phyloP scores from a whole-genome alignment of 2,888 invertebrate genomes.

The Caenorhabditis angaria region DNA sequence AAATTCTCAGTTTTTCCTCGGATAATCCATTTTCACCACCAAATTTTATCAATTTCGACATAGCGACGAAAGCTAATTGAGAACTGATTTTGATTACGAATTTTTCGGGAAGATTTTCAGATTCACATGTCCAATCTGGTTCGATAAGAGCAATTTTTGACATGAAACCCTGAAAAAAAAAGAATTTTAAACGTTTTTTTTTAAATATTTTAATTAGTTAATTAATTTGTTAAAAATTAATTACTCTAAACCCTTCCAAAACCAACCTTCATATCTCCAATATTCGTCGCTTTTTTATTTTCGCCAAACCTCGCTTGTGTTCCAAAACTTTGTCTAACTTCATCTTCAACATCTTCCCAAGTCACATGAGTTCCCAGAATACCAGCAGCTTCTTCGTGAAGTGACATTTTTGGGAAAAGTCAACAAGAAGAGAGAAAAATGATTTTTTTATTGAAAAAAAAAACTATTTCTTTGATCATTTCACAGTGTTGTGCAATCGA shows the following conservation, averaged over 20 bases:
- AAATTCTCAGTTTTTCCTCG: slow-evolving; percentile 14
- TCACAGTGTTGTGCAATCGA: no score
- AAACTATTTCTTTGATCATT: no score
- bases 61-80: slow-evolving; percentile 24
- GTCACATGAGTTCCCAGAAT: slow-evolving; percentile 39
- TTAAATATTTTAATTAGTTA: no score
- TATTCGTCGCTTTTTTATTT: slow-evolving; percentile 32
- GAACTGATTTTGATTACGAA: slow-evolving; percentile 38
- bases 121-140: slow-evolving; percentile 21
- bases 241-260: neutral
- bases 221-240: neutral
- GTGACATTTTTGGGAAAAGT: slow-evolving; percentile 20
- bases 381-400: slow-evolving; percentile 28
- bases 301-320: slow-evolving; percentile 29
- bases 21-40: slow-evolving; percentile 6
- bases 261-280: slow-evolving; percentile 43
- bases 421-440: no score
- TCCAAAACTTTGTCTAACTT: slow-evolving; percentile 28
- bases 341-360: slow-evolving; percentile 37
- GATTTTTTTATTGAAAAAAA: no score
- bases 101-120: slow-evolving; percentile 24
- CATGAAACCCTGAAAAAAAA: slow-evolving; percentile 41
- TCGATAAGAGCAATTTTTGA: slow-evolving; percentile 36
- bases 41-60: slow-evolving; percentile 23
- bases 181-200: neutral